phyloP scores from a whole-genome alignment of 2,888 invertebrate species.

The Neoascia interrupta region DNA sequence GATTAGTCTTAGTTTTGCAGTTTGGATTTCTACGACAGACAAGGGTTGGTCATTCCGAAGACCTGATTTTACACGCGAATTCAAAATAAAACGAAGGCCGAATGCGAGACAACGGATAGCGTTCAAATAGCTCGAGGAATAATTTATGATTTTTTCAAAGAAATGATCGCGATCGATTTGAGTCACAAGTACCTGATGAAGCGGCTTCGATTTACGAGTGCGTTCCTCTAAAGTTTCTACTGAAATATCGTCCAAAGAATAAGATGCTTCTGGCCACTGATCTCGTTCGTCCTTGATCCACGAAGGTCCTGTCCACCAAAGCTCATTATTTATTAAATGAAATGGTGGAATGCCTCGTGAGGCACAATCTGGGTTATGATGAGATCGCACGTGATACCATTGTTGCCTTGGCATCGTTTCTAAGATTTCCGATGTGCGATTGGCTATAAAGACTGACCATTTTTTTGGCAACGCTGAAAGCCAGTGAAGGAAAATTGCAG shows the following conservation, averaged over 20 bases:
- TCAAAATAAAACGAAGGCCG: neutral
- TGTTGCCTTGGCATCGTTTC: neutral
- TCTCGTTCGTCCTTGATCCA: too few species aligned
- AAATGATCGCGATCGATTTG: neutral
- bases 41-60: neutral
- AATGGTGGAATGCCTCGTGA: slow-evolving; percentile 34
- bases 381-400: slow-evolving; percentile 59
- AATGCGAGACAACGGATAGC: neutral
- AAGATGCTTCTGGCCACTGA: slow-evolving; percentile 8
- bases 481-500: slow-evolving; percentile 27
- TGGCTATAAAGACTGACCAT: slow-evolving; percentile 40
- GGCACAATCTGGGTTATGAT: slow-evolving; percentile 37
- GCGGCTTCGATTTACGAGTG: neutral
- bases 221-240: slow-evolving; percentile 11
- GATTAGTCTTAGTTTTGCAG: neutral
- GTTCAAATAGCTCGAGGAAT: slow-evolving; percentile 12
- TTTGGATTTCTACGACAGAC: neutral
- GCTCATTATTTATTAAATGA: slow-evolving; percentile 16
- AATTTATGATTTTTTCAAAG: neutral
- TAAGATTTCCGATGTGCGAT: slow-evolving; percentile 56
- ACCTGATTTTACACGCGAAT: neutral
- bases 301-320: slow-evolving; percentile 34
- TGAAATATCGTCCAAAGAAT: slow-evolving; percentile 4
- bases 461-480: slow-evolving; percentile 7
- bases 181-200: slow-evolving; percentile 8